A percentile compares a stretch with the other conserved stretches of the same genome.
Evolutionary conservation across 2,797 vertebrate species (phyloP).

Genomic region (Martes flavigula): DNA sequence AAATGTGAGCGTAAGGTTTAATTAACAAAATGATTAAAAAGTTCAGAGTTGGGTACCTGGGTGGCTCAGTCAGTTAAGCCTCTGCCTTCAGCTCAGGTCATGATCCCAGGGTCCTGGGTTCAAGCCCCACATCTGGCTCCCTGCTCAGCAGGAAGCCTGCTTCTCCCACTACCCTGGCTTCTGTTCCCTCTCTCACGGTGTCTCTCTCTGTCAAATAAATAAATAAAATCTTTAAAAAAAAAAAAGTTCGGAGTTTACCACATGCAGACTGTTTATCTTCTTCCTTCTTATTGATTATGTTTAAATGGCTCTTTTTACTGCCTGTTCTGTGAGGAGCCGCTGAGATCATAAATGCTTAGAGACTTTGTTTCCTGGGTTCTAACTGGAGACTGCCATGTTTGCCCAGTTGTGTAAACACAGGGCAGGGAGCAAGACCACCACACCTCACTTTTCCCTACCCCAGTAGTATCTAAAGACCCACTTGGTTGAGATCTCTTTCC

Average conservation of each 20-base stretch:
- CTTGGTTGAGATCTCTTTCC: neutral
- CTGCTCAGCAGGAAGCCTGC: no score
- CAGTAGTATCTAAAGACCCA: neutral
- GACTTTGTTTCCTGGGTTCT: neutral
- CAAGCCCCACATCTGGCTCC: no score
- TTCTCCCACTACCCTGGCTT: no score
- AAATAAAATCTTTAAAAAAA: no score
- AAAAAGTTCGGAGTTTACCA: neutral
- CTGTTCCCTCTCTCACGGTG: no score
- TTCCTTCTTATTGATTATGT: neutral
- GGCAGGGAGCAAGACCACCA: no score
- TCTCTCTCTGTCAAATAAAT: no score
- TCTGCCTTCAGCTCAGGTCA: no score
- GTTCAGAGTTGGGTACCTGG: neutral
- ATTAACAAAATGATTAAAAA: neutral
- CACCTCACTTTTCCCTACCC: neutral
- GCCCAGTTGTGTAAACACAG: neutral
- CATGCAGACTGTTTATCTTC: neutral
- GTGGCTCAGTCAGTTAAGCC: no score
- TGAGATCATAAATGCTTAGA: neutral
- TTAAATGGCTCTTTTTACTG: neutral
- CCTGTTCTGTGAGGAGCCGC: neutral
- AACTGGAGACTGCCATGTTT: no score
- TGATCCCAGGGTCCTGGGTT: no score
- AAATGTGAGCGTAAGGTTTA: neutral